phyloP scores from a whole-genome alignment of 2,888 invertebrate genomes.

The Pyrrhia umbra region DNA sequence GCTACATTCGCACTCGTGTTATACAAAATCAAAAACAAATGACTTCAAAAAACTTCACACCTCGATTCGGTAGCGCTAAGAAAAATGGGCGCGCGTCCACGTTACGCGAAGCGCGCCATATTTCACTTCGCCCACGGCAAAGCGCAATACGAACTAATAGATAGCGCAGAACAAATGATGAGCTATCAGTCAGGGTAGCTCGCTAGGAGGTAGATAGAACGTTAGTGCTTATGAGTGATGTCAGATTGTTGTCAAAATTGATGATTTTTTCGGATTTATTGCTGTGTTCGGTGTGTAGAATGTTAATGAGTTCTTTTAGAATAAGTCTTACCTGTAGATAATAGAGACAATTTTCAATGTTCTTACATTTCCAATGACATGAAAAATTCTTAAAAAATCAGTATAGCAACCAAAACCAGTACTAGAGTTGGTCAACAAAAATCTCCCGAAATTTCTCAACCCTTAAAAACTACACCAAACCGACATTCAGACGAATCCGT shows the following conservation, averaged over 20 bases:
- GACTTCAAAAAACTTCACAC: conserved; percentile 37
- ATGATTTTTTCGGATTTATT: neutral
- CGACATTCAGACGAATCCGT: conserved; percentile 24
- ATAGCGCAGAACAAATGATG: conserved; percentile 68
- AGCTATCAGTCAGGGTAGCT: conserved; percentile 68
- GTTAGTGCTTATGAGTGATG: neutral
- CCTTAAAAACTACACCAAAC: conserved; percentile 3
- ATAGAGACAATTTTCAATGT: too few relatives aligned
- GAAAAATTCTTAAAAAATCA: too few relatives aligned
- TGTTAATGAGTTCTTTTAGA: neutral
- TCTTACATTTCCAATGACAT: too few relatives aligned
- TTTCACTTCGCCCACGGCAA: conserved; percentile 69
- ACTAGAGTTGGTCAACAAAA: too few relatives aligned
- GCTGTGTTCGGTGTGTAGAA: neutral
- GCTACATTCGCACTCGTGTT: neutral
- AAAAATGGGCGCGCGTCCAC: conserved; percentile 45
- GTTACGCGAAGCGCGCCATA: conserved; percentile 63
- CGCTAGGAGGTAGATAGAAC: conserved; percentile 16
- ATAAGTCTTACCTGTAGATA: too few relatives aligned
- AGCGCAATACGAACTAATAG: conserved; percentile 56
- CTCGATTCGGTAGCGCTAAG: conserved; percentile 53
- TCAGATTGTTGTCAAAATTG: neutral
- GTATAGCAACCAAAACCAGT: too few relatives aligned
- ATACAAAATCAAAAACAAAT: conserved; percentile 45
- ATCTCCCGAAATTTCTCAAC: neutral